Base-by-base conservation (phyloP, 1,140 invertebrate species). In the Hypsibius dujardini region DNA sequence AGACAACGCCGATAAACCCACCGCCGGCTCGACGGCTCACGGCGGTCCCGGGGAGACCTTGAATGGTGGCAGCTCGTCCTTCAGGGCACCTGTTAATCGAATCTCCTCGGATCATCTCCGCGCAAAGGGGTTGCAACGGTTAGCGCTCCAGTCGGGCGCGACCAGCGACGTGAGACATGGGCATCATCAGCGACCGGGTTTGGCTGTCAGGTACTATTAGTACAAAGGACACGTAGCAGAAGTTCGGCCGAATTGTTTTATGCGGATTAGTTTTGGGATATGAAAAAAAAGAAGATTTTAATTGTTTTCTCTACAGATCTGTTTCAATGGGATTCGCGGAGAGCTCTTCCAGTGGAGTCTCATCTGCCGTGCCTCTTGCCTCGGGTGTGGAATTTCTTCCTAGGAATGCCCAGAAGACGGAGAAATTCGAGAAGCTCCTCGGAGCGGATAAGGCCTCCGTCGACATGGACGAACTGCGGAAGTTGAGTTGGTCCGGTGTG, bases 401-500 rank as follows among this genome's bases (percentile, higher is more conserved):
- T 7, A 7, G 50, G 7, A 7, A 56, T n/a, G n/a, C 7, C n/a
- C 50, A 56, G 50, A 75, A 75, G 47, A 12, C 72, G 14, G 71
- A 47, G 12, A 75, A 75, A 71, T 69, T 75, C 14, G 62, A 70
- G 40, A 73, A 73, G 46, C 12, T 75, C 14, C 28, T 75, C 47
- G 70, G 45, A n/a, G n/a, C n/a, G n/a, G n/a, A n/a, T 69, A 70
- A 73, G 42, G 73, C 74, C 62, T 72, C 74, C 40, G 46, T 75
- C 0, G 74, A 75, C 70, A 67, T 75, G 47, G 73, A 73, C 72
- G 59, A 73, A 71, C 62, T 75, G 3, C 72, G 72, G 2, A 59
- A 69, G 45, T 59, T 75, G 1, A 59, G 72, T n/a, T 98, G 94
- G 92, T 93, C 91, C 72, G 95, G 95, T 2, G 87, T 97, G 74